Base-by-base conservation (phyloP, 2,113 vertebrate species). In the Bubalus kerabau region DNA sequence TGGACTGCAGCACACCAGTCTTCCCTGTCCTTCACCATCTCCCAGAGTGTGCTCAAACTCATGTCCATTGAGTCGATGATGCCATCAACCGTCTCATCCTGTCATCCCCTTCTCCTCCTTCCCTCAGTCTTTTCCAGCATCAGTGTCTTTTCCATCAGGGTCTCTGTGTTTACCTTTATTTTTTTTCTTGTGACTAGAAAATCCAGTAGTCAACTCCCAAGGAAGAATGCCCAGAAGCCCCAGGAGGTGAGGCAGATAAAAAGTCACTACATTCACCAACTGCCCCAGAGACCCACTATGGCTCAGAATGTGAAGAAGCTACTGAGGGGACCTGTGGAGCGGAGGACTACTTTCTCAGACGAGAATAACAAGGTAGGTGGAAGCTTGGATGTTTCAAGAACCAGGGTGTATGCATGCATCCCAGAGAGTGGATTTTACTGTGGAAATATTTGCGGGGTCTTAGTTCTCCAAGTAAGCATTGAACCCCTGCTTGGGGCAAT, bases 321-420 rank as follows among this genome's bases (percentile, higher is more conserved):
- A 15, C 76, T 14, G 14, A n/a, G 2, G 7, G 19, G 8, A 54
- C 8, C 30, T 1, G 16, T 21, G 87, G 1, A 2, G 13, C 26
- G 0, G 8, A 56, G 3, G 23, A 6, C 23, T n/a, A 12, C 7
- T 16, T 8, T 9, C 17, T 4, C 30, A 62, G 36, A 36, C 0
- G 5, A 23, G 12, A 59, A 59, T 13, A 2, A n/a, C 7, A 13
- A 0, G 36, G 96, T 95, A 21, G 71, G 74, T 56, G 13, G n/a
- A 6, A 10, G 7, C 7, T 16, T 12, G 10, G 23, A 9, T 9
- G 1, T 60, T 26, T 56, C 14, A 15, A 21, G 74, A 83, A 28
- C 1, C 2, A 4, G 7, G 6, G 5, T 50, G 16, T 30, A 59
- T 50, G 8, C 19, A 10, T 17, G 60, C 17, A 23, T 46, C 43